phyloP scores from a whole-genome alignment of 2,113 vertebrate genomes.

The Quiscalus mexicanus region DNA sequence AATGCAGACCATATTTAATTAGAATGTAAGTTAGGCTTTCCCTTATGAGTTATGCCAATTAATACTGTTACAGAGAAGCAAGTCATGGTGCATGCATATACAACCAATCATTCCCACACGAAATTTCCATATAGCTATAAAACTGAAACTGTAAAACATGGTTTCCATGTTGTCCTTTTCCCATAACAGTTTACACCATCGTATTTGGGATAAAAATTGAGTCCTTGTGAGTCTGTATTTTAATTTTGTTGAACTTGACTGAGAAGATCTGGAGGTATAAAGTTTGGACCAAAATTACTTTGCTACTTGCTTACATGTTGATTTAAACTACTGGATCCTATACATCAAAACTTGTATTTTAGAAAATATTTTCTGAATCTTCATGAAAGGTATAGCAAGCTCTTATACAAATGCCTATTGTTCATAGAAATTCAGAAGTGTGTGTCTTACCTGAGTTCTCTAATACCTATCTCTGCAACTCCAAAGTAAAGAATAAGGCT shows the following conservation, averaged over 20 bases:
- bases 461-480: background rate
- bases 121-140: background rate
- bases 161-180: background rate
- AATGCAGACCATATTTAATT: background rate
- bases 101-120: background rate
- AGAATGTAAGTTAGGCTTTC: background rate
- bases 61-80: background rate
- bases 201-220: background rate
- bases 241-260: background rate
- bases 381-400: background rate
- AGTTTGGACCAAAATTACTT: background rate
- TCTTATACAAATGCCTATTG: background rate
- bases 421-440: background rate
- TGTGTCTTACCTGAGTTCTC: constrained; percentile 1
- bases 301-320: background rate
- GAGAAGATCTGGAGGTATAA: background rate
- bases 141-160: background rate
- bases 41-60: background rate
- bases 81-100: background rate
- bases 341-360: background rate
- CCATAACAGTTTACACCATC: background rate
- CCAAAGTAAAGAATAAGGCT: constrained; percentile 27
- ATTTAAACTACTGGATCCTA: background rate
- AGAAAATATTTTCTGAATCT: background rate
- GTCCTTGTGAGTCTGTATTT: background rate